These are phyloP conservation scores for Melanerpes formicivorus DNA, from an alignment of 2,113 vertebrate genomes.

Conservation along the genomic window DNA sequence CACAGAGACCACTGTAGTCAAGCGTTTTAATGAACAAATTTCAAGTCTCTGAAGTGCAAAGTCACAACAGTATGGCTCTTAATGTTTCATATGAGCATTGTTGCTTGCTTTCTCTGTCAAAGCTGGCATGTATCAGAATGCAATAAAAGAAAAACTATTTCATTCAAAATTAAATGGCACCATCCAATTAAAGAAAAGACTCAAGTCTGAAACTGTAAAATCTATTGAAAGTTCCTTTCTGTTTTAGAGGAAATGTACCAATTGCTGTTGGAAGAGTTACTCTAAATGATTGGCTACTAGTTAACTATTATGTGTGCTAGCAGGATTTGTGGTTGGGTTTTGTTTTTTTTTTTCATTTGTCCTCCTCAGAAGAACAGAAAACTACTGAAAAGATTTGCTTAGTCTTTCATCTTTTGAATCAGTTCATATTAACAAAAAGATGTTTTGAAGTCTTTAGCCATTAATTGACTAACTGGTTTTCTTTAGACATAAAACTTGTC, in stretches of 20 bases:
- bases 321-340: neutral
- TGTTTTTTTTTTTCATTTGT: neutral
- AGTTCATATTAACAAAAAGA: conserved; percentile 59
- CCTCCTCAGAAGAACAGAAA: conserved; percentile 40
- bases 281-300: conserved; percentile 9
- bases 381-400: conserved; percentile 34
- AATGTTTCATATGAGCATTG: conserved; percentile 33
- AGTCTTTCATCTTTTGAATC: conserved; percentile 61
- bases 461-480: conserved; percentile 69
- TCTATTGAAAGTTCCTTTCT: conserved; percentile 55
- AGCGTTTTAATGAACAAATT: conserved; percentile 51
- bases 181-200: conserved; percentile 53
- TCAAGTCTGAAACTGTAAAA: conserved; percentile 9
- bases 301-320: conserved; percentile 48
- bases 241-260: conserved; percentile 55
- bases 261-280: conserved; percentile 42
- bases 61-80: conserved; percentile 32
- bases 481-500: conserved; percentile 62
- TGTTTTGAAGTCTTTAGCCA: conserved; percentile 66
- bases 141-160: conserved; percentile 56
- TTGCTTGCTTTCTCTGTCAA: conserved; percentile 48
- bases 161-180: conserved; percentile 54
- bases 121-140: conserved; percentile 45
- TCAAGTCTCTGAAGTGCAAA: conserved; percentile 49
- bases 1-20: conserved; percentile 7